Conservation (phyloP, 2,113 vertebrate genomes). For the Phyllopteryx taeniolatus region DNA sequence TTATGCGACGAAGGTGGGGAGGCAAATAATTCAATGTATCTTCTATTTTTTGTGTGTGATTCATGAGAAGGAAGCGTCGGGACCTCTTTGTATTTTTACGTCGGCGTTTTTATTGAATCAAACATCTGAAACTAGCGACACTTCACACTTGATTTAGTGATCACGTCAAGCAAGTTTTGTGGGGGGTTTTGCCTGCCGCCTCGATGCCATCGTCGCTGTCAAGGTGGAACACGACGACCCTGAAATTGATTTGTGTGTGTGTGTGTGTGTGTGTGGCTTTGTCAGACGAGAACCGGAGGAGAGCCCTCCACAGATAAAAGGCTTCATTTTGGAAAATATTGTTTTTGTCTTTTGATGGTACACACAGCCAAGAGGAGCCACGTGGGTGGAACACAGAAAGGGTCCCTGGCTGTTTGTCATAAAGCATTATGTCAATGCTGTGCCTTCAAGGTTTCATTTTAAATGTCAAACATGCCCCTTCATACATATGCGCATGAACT, state of each 20-base stretch:
- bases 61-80: slow-evolving; percentile 33
- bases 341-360: slow-evolving; percentile 11
- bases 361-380: slow-evolving; percentile 2
- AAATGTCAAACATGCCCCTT: slow-evolving; percentile 14
- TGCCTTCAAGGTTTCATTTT: slow-evolving; percentile 17
- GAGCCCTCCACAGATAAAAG: background rate
- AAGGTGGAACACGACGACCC: background rate
- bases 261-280: slow-evolving; percentile 2
- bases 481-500: slow-evolving; percentile 13
- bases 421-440: slow-evolving; percentile 4
- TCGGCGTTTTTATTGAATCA: slow-evolving; percentile 23
- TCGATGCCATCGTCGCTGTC: background rate
- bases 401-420: slow-evolving; percentile 6
- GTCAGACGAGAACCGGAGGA: slow-evolving; percentile 2
- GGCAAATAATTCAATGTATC: slow-evolving; percentile 58
- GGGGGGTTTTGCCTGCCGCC: background rate
- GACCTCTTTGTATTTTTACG: slow-evolving; percentile 25
- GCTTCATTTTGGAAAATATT: background rate
- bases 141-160: slow-evolving; percentile 25
- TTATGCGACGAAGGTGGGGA: slow-evolving; percentile 49
- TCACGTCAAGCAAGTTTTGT: background rate
- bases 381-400: slow-evolving; percentile 3
- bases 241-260: background rate
- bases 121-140: slow-evolving; percentile 34
- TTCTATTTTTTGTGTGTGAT: slow-evolving; percentile 41